Evolutionary conservation across 2,888 invertebrate species (phyloP), one percentile per base, ranked within the genome.

Genomic region (Athrips mouffetella): DNA sequence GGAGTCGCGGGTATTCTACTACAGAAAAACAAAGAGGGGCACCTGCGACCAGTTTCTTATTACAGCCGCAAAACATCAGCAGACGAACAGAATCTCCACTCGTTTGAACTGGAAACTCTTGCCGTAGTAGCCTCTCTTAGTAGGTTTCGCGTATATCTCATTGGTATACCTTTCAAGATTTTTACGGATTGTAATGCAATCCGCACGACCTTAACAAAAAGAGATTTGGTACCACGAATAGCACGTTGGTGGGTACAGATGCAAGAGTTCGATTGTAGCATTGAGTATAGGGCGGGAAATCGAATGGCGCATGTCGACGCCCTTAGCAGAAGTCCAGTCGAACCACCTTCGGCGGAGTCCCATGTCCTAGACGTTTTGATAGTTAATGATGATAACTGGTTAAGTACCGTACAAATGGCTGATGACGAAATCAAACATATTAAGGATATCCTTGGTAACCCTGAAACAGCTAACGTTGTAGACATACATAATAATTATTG

Each of bases 21-120:
- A 4, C 40, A 40, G 8, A 21, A 23, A 11, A 13, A 8, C 11
- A 3, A 21, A 13, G 13, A 21, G 8, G 15, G 8, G 5, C 11
- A n/a, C 6, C 18, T 21, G 3, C n/a, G 40, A 13, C 40, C 40
- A 23, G 25, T 40, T 3, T 15, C 40, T 2, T 40, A 13, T 23
- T 40, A 13, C 13, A 40, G 40, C 13, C 10, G 40, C 11, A 15
- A 40, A 7, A 40, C 25, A 1, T 23, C 40, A 1, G 11, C 40
- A 13, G 40, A 40, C 13, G 40, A 40, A 13, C 40, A 40, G 13
- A 40, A 40, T 5, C 55, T 53, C 2, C 54, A 53, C 16, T 49
- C 57, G 0, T 62, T 51, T 41, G 60, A 63, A 11, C 29, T 63
- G 3, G 59, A 63, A 37, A 54, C 59, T 0, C 27, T 58, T 3